These are phyloP conservation scores for Maniola hyperantus DNA, from an alignment of 2,888 invertebrate genomes.

Conservation along the genomic window DNA sequence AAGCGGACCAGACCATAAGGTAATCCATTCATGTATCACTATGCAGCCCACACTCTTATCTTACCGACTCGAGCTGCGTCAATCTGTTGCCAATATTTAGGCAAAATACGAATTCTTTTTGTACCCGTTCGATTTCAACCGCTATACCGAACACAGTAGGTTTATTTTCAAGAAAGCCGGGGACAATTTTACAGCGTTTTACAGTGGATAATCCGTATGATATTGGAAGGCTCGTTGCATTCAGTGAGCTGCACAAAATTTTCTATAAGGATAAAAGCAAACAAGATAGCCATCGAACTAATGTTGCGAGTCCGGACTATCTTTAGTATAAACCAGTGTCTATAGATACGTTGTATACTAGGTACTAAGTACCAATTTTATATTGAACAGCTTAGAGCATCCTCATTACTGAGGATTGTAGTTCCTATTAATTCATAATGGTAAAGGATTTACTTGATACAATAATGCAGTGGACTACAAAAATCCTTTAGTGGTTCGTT, in stretches of 20 bases:
- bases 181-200: constrained; percentile 69
- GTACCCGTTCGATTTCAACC: constrained; percentile 51
- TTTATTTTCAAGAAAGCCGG: constrained; percentile 48
- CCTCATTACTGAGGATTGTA: neutral
- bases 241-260: constrained; percentile 80
- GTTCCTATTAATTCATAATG: neutral
- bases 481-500: neutral
- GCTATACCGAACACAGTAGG: constrained; percentile 49
- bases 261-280: constrained; percentile 83
- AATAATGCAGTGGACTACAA: neutral
- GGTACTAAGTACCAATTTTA: too few species aligned
- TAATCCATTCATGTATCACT: constrained; percentile 79
- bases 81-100: constrained; percentile 81
- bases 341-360: neutral
- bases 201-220: constrained; percentile 75
- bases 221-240: constrained; percentile 81
- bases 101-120: constrained; percentile 73
- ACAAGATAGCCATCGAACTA: constrained; percentile 78
- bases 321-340: constrained; percentile 42
- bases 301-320: constrained; percentile 58
- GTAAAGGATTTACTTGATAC: neutral
- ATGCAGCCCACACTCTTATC: constrained; percentile 71
- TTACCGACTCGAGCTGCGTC: constrained; percentile 72
- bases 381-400: neutral
- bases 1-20: constrained; percentile 54